Conservation (phyloP, 2,888 invertebrate species). For the Danaus chrysippus region DNA sequence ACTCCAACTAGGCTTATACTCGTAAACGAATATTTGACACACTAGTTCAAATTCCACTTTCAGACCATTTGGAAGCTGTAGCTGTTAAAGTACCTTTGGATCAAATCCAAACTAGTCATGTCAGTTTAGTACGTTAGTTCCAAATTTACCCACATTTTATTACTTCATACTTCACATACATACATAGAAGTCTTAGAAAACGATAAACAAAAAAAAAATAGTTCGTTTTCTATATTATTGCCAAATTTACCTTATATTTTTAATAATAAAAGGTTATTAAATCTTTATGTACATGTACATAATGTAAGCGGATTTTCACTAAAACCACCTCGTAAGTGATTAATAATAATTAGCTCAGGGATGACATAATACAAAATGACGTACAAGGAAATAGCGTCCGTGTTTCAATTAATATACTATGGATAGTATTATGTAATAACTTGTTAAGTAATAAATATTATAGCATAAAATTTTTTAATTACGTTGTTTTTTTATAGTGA, state of each 20-base stretch:
- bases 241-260: neutral
- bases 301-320: neutral
- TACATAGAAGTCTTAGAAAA: no score
- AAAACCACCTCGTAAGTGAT: slow-evolving; percentile 9
- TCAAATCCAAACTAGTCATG: neutral
- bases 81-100: neutral
- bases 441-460: neutral
- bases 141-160: neutral
- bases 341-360: slow-evolving; percentile 22
- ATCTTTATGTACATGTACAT: neutral
- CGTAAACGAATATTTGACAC: neutral
- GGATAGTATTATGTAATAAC: slow-evolving; percentile 39
- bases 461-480: neutral
- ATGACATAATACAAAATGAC: slow-evolving; percentile 27
- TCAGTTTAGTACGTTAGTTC: neutral
- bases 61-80: slow-evolving; percentile 1
- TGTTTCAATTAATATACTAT: slow-evolving; percentile 48
- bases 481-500: neutral
- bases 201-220: neutral
- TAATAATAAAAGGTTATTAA: neutral
- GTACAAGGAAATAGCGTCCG: slow-evolving; percentile 32
- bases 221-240: neutral
- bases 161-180: neutral
- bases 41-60: neutral
- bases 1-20: neutral